Evolutionary conservation across 1,140 invertebrate species (phyloP), one percentile per base, ranked within the genome.

Genomic region (Bathynomus jamesi): DNA sequence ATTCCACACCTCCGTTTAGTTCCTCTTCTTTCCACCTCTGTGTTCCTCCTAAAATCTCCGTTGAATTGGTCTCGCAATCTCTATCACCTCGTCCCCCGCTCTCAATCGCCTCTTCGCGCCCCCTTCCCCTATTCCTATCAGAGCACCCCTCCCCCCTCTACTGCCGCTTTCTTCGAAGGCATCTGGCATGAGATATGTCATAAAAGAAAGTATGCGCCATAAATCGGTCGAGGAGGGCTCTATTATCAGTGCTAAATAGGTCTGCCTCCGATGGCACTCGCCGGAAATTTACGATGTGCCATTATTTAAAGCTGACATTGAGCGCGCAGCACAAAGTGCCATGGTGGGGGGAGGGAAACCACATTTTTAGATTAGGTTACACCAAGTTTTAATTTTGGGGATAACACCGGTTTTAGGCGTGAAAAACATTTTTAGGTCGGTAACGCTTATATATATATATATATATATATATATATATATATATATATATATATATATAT

Each of bases 401-500:
- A n/a, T n/a, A n/a, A n/a, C n/a, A n/a, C n/a, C n/a, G n/a, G n/a
- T n/a, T n/a, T n/a, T n/a, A n/a, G n/a, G n/a, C n/a, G n/a, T n/a
- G n/a, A n/a, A n/a, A n/a, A n/a, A n/a, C n/a, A n/a, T n/a, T n/a
- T n/a, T n/a, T n/a, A n/a, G n/a, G n/a, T n/a, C n/a, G n/a, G n/a
- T n/a, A n/a, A n/a, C n/a, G n/a, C n/a, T n/a, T n/a, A 40, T 17
- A 40, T 17, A 40, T 17, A 40, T 17, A 40, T 17, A 40, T 17
- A 40, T 17, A 40, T 17, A 40, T 40, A 40, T 40, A 40, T 40
- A 40, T 40, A 40, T 40, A 40, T 40, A 40, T 40, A 40, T 40
- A 40, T 40, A 40, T 40, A 40, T 40, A 40, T 40, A 40, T 40
- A 40, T 40, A 40, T 40, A 40, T 40, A 62, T 62, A 62, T 62